Percentiles rank a stretch among this genome's conserved stretches.
Evolutionary conservation across 2,888 invertebrate genomes (phyloP).

Genomic region (Hypsopygia costalis): DNA sequence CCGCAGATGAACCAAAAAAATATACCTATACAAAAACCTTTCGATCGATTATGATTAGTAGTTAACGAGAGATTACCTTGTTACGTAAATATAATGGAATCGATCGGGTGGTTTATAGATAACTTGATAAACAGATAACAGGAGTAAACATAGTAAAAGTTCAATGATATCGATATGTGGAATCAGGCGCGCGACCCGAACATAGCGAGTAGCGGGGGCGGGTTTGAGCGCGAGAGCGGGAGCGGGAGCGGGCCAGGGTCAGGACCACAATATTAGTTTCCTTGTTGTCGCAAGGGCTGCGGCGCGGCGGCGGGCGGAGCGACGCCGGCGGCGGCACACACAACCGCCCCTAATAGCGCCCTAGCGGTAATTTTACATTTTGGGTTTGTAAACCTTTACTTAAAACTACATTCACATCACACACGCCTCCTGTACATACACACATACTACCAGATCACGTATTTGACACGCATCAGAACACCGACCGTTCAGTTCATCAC

Average conservation of each 20-base stretch:
- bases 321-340: conserved; percentile 68
- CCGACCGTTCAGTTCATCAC: conserved; percentile 23
- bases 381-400: conserved; percentile 81
- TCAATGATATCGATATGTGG: background rate
- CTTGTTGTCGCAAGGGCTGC: conserved; percentile 81
- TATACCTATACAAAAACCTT: too few species aligned
- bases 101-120: conserved; percentile 5
- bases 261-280: conserved; percentile 82
- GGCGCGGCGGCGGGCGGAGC: conserved; percentile 76
- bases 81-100: background rate
- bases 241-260: conserved; percentile 56
- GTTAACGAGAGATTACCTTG: too few species aligned
- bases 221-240: conserved; percentile 55
- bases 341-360: conserved; percentile 76
- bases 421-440: conserved; percentile 24
- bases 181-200: background rate
- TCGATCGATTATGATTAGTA: too few species aligned
- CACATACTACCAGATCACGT: conserved; percentile 13
- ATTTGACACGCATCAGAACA: conserved; percentile 18
- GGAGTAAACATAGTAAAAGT: conserved; percentile 14
- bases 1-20: too few species aligned
- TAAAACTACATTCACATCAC: conserved; percentile 52
- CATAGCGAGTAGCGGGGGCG: conserved; percentile 33
- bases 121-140: background rate
- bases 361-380: conserved; percentile 79